These are phyloP conservation scores for Sphaerophoria taeniata DNA, from an alignment of 2,888 invertebrate species.

Conservation along the genomic window DNA sequence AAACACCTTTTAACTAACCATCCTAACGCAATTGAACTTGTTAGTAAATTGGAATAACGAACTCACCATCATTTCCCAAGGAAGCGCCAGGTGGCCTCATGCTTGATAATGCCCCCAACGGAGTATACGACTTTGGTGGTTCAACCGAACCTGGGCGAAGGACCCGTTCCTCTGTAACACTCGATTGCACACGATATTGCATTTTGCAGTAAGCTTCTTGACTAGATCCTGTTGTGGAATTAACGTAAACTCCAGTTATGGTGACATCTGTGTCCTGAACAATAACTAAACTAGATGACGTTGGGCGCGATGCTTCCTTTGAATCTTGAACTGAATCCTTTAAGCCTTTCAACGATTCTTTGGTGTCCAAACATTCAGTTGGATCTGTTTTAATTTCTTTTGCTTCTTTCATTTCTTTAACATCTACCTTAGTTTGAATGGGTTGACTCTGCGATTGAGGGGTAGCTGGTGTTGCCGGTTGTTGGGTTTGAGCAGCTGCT, in stretches of 20 bases:
- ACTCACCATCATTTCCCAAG: conserved; percentile 79
- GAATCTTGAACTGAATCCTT: conserved; percentile 77
- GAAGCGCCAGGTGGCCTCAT: conserved; percentile 92
- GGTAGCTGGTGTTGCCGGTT: background rate
- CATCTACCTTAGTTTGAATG: conserved; percentile 20
- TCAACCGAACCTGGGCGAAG: conserved; percentile 84
- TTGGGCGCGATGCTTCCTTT: conserved; percentile 82
- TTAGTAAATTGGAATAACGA: background rate
- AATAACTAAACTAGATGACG: conserved; percentile 87
- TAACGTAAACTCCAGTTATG: conserved; percentile 93
- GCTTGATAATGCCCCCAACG: conserved; percentile 91
- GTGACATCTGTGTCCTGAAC: conserved; percentile 94
- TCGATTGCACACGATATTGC: conserved; percentile 94
- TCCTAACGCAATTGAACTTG: too few species aligned
- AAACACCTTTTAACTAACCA: too few species aligned
- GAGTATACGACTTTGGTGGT: conserved; percentile 89
- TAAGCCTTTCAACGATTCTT: conserved; percentile 43
- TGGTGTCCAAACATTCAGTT: conserved; percentile 47
- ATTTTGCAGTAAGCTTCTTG: conserved; percentile 93
- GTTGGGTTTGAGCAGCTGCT: conserved; percentile 33
- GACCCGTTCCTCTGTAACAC: conserved; percentile 93
- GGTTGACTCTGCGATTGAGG: background rate
- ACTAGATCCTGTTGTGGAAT: conserved; percentile 89
- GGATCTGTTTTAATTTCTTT: conserved; percentile 77
- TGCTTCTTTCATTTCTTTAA: conserved; percentile 79